Evolutionary conservation across 2,113 vertebrate species (phyloP).

Genomic region (Xenotilapia leptura): DNA sequence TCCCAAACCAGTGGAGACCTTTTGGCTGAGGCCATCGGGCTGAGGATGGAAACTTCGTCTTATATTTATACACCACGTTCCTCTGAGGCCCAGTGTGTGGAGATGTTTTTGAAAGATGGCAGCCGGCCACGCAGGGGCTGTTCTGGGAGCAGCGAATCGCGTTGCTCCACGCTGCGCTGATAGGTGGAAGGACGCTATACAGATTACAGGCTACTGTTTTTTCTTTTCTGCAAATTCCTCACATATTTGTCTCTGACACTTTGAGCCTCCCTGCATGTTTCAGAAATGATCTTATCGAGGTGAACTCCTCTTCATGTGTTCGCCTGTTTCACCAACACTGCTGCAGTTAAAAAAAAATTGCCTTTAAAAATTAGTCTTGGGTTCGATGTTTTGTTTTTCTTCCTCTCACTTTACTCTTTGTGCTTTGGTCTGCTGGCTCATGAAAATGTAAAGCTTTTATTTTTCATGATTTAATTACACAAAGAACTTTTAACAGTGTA

Average conservation of each 20-base stretch:
- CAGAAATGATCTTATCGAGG: neutral
- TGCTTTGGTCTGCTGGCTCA: neutral
- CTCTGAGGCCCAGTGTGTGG: neutral
- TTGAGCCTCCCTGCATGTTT: neutral
- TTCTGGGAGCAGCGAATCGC: neutral
- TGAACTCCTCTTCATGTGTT: neutral
- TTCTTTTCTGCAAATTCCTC: constrained; percentile 10
- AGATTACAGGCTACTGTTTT: neutral
- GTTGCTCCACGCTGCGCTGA: neutral
- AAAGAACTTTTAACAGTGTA: neutral
- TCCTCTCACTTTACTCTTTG: neutral
- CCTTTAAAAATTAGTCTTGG: neutral
- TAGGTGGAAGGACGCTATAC: neutral
- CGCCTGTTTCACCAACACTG: neutral
- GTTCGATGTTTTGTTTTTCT: neutral
- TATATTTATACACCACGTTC: constrained; percentile 40
- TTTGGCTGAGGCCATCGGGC: constrained; percentile 48
- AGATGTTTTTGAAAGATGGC: constrained; percentile 6
- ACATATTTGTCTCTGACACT: constrained; percentile 6
- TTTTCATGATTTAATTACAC: neutral
- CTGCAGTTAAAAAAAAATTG: neutral
- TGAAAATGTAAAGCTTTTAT: neutral
- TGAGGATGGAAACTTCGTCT: constrained; percentile 64
- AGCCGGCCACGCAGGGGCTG: constrained; percentile 14
- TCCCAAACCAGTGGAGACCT: constrained; percentile 64